Base-by-base conservation (phyloP, 1,140 invertebrate genomes). In the Drosophila persimilis region DNA sequence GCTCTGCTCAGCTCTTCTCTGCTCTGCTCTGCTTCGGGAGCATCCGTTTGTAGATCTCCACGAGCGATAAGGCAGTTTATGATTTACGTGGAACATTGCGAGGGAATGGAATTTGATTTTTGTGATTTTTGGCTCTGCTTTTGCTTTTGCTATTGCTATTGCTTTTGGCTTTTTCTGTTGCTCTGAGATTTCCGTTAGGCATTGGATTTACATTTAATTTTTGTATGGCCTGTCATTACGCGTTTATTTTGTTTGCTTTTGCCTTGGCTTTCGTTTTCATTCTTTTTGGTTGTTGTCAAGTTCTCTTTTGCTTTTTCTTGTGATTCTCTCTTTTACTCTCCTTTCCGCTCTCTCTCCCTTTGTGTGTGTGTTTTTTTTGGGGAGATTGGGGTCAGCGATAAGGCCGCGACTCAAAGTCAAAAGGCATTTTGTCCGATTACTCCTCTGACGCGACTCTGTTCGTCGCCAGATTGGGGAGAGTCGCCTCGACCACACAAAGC, bases 81-180 rank as follows among this genome's bases (percentile, higher is more conserved):
- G 81, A 86, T 86, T 86, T 86, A 86, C 81, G 81, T 86, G 77
- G 74, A 75, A 86, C 81, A 86, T 86, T 86, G 83, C 74, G 64
- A 73, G 67, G 77, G 35, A 39, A 39, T 39, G 35, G 66, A 67
- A 69, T 69, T 69, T 69, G 66, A 69, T 69, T 69, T 69, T 58
- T 78, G 78, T 83, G 76, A 80, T 77, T 74, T 74, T 51, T 43
- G 53, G 46, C 44, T 64, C 11, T 1, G 46, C 35, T 63, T 8
- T 51, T 29, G 22, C 46, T 29, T 9, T 44, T 70, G 65, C 39
- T 54, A 62, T 66, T 71, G 86, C 59, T 35, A 74, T 85, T 80
- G 86, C 81, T 77, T 81, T 86, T 85, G 81, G 73, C 81, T 74
- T 67, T 85, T 74, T 81, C 81, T 83, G 78, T 85, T 69, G 77